These are phyloP conservation scores for Mesochorus sp. DNA, from an alignment of 2,888 invertebrate species.

Conservation along the genomic window DNA sequence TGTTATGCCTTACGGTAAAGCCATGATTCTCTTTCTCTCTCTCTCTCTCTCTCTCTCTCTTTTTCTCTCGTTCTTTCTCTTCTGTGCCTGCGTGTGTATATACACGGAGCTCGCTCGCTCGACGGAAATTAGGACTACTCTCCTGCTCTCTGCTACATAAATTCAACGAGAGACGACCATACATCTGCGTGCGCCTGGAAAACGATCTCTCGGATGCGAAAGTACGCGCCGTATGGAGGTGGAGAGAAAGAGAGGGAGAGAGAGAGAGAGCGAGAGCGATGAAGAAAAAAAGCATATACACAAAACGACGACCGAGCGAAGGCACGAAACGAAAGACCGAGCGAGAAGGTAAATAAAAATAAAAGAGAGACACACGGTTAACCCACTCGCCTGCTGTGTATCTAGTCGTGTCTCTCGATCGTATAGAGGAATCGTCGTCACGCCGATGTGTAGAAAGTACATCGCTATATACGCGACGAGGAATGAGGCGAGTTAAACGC, in stretches of 20 bases:
- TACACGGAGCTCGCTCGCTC: conserved; percentile 44
- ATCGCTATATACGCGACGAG: conserved; percentile 20
- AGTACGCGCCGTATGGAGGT: conserved; percentile 35
- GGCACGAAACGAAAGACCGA: conserved; percentile 4
- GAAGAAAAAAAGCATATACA: conserved; percentile 26
- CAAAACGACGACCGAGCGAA: conserved; percentile 39
- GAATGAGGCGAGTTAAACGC: conserved; percentile 26
- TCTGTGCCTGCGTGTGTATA: not conserved
- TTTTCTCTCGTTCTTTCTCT: not conserved
- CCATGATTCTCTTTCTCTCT: conserved; percentile 56
- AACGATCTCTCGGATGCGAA: conserved; percentile 56
- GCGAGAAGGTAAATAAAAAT: not conserved
- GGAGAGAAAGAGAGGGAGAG: not conserved
- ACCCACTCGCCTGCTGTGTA: conserved; percentile 37
- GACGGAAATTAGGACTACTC: conserved; percentile 81
- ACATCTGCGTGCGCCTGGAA: conserved; percentile 3
- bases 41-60: conserved; percentile 31
- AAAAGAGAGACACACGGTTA: conserved; percentile 35
- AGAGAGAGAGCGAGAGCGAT: not conserved
- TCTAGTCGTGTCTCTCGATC: conserved; percentile 38
- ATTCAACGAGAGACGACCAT: conserved; percentile 34
- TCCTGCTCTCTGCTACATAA: conserved; percentile 69
- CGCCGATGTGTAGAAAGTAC: conserved; percentile 58
- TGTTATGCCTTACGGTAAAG: conserved; percentile 81
- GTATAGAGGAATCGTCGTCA: conserved; percentile 55